Conservation (phyloP, 2,797 vertebrate species). For the Schizopygopsis pylzovi region DNA sequence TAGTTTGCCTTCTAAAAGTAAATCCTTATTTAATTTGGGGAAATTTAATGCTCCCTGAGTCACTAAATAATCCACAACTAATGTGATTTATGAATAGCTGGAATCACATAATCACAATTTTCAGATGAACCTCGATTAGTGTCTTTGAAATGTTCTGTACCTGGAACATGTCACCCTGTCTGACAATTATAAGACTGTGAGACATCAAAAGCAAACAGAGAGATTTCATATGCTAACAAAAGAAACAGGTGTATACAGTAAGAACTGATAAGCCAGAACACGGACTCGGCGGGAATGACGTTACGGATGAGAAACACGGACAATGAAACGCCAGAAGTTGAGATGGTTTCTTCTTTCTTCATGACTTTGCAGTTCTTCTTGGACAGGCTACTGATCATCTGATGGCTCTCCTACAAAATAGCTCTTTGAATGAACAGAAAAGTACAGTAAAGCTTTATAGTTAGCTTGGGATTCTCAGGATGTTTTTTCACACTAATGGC, state of each 20-base stretch:
- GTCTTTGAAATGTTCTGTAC: constrained; percentile 22
- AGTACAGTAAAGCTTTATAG: constrained; percentile 20
- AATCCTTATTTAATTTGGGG: constrained; percentile 14
- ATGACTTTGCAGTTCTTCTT: constrained; percentile 38
- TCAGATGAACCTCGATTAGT: background rate
- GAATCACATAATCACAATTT: background rate
- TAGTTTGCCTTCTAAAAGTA: background rate
- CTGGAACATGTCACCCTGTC: background rate
- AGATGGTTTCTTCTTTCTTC: constrained; percentile 1
- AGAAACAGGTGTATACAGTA: background rate
- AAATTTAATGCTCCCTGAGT: background rate
- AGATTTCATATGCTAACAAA: constrained; percentile 17
- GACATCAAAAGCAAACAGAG: constrained; percentile 8
- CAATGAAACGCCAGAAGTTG: background rate
- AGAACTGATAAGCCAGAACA: constrained; percentile 31
- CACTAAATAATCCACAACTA: background rate
- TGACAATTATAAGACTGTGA: constrained; percentile 1
- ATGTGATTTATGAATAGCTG: background rate
- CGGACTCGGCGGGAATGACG: constrained; percentile 15
- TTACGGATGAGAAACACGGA: constrained; percentile 6
- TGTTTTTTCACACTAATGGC: background rate
- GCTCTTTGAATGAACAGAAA: constrained; percentile 14
- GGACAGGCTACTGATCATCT: constrained; percentile 31
- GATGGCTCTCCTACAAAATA: constrained; percentile 28
- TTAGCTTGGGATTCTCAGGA: background rate